A percentile compares a stretch with the other conserved stretches of the same genome.
phyloP scores from a whole-genome alignment of 2,113 vertebrate species.

The Herpailurus yagouaroundi region DNA sequence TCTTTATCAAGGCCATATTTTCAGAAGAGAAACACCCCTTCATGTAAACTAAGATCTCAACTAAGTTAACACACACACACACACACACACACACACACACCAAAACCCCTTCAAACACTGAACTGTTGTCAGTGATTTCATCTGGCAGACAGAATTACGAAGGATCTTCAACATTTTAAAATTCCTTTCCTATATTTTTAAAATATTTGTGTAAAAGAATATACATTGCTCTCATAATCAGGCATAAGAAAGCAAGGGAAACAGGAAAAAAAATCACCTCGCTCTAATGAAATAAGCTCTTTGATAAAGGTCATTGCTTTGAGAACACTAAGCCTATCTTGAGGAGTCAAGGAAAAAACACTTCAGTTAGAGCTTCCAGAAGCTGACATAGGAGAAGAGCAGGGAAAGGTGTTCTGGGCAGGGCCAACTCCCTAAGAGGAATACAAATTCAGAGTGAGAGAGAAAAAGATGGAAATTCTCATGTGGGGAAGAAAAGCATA shows the following conservation, averaged over 20 bases:
- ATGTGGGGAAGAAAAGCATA: neutral
- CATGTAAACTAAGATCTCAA: neutral
- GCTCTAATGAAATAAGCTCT: neutral
- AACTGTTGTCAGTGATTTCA: neutral
- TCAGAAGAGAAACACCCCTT: neutral
- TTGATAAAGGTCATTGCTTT: neutral
- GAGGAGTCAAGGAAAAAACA: neutral
- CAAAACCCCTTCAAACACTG: neutral
- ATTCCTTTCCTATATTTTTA: neutral
- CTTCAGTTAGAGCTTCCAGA: neutral
- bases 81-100: neutral
- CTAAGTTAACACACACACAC: neutral
- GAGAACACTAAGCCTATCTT: neutral
- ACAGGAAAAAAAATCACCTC: neutral
- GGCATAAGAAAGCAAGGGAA: neutral
- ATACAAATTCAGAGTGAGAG: neutral
- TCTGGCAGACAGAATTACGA: neutral
- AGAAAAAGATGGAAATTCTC: neutral
- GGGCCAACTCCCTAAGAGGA: neutral
- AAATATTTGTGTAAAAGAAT: neutral
- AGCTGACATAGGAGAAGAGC: neutral
- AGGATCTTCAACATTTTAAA: neutral
- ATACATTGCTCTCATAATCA: neutral
- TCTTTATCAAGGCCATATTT: neutral
- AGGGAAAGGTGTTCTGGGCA: neutral